Base-by-base conservation (phyloP, 2,113 vertebrate species). In the Corythoichthys intestinalis region DNA sequence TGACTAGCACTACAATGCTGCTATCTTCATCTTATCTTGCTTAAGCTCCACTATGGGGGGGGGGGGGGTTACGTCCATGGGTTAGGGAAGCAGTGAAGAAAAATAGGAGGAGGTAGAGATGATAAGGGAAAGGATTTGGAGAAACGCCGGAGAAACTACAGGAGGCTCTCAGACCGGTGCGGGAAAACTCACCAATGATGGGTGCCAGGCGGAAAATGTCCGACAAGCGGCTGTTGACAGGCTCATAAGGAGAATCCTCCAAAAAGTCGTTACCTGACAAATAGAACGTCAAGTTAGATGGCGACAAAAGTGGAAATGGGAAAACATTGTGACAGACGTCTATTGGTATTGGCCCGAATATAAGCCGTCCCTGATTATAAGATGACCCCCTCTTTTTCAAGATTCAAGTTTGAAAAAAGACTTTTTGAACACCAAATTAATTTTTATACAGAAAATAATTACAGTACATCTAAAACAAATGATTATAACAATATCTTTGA, bases 171-270 rank as follows among this genome's bases (percentile, higher is more conserved):
- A 17, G 52, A n/a, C 15, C 58, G 3, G 35, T 7, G 56, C 37
- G 37, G 5, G 2, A 1, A 11, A 4, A 66, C 94, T 94, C 94
- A 97, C 96, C 96, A 87, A 96, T 89, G 85, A 95, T 95, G 65
- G 96, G 94, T 73, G 94, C 95, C 88, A 95, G 92, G 65, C 94
- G 94, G 89, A 96, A 97, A 83, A 98, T 96, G 86, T 98, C 96
- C 28, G 94, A 94, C 11, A 98, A 87, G 3, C 95, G 94, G 89
- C 93, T 95, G 92, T 98, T 98, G 74, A 95, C 92, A 5, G 95
- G 92, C 52, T 96, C 95, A 9, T 98, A 98, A 0, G 96, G 96
- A 70, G 96, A 96, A 75, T 97, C 95, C 89, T 96, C 95, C 61
- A 97, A 84, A 73, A 97, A 92, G 66, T 97, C 95, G 70, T 97